Percentiles rank a stretch among this genome's conserved stretches.
Conservation (phyloP, 2,113 vertebrate genomes). For the Hipposideros armiger region DNA sequence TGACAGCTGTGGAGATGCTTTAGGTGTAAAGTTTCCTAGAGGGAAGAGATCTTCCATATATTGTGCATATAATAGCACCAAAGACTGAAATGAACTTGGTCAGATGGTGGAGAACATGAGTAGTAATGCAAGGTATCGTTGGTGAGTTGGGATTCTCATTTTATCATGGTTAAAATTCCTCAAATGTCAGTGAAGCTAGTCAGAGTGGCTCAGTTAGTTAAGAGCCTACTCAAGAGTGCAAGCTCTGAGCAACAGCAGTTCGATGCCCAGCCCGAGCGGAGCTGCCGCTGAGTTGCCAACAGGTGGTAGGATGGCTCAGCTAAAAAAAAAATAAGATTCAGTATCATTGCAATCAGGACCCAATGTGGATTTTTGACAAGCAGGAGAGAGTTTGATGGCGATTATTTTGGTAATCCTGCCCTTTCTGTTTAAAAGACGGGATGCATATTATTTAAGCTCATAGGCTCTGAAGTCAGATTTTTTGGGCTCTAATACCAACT, state of each 20-base stretch:
- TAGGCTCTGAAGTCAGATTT: not conserved
- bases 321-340: not conserved
- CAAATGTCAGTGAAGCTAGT: not conserved
- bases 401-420: slow-evolving; percentile 6
- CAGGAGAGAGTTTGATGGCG: not conserved
- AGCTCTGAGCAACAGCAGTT: too few relatives aligned
- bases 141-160: not conserved
- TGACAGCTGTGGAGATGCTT: not conserved
- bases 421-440: slow-evolving; percentile 10
- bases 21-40: slow-evolving; percentile 2
- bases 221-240: too few relatives aligned
- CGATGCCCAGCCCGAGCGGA: too few relatives aligned
- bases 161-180: not conserved
- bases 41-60: not conserved
- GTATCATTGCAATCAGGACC: not conserved
- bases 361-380: not conserved
- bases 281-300: too few relatives aligned
- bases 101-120: not conserved
- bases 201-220: too few relatives aligned
- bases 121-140: not conserved
- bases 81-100: not conserved
- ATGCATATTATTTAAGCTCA: not conserved
- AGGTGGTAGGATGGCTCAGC: too few relatives aligned
- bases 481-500: not conserved
- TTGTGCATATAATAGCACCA: not conserved